Evolutionary conservation across 2,113 vertebrate genomes (phyloP), one percentile per base, ranked within the genome.

Genomic region (Hymenochirus boettgeri): DNA sequence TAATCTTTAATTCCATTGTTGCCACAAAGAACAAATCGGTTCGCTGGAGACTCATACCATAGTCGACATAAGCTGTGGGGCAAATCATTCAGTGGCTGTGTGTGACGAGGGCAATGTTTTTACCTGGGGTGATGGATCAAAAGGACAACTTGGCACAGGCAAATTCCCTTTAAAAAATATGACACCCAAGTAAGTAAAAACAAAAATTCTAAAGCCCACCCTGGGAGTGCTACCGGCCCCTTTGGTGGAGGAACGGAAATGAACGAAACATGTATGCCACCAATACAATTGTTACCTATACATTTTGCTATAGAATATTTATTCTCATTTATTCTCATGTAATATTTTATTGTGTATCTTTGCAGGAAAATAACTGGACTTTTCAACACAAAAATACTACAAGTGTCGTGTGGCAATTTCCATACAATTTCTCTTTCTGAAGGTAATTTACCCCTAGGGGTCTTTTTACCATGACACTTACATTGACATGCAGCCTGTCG

Each of bases 391-490:
- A 85, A 74, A 78, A 88, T 94, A 76, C 86, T 89, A 71, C 92
- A 95, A 76, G 82, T 92, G 24, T 88, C 91, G 78, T 93, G 93
- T 80, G 93, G 93, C 69, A 81, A 90, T 61, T 84, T 88, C 69
- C 92, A 95, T 76, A 92, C 90, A 70, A 75, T 95, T 65, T 92
- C 89, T 73, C 88, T 95, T 75, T 85, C 92, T 51, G 80, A 83
- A 90, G 92, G 92, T 94, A 79, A 76, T 24, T 19, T 7, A 25
- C 12, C 22, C 1, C 13, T 10, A 42, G 39, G 4, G 13, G n/a
- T n/a, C n/a, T n/a, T n/a, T n/a, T n/a, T n/a, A n/a, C n/a, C n/a
- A n/a, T n/a, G n/a, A n/a, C n/a, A n/a, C n/a, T n/a, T n/a, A n/a
- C n/a, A n/a, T n/a, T n/a, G n/a, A n/a, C n/a, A n/a, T n/a, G n/a